Evolutionary conservation across 2,888 invertebrate genomes (phyloP).

Genomic region (Dexiosoma caninum): DNA sequence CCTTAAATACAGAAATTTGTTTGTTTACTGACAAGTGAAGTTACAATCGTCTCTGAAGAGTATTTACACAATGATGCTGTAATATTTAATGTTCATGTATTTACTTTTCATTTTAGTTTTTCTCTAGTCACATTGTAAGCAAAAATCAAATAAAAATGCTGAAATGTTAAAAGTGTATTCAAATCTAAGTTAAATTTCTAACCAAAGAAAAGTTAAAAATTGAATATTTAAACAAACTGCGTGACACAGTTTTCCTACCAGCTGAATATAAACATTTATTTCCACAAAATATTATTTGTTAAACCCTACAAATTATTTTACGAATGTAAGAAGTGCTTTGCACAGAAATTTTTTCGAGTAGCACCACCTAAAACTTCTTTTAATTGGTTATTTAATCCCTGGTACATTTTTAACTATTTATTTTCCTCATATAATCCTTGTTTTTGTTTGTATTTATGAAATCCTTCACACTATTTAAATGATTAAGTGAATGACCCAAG

Average conservation of each 20-base stretch:
- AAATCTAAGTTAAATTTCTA: background rate
- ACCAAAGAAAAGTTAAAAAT: background rate
- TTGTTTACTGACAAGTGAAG: background rate
- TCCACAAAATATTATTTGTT: background rate
- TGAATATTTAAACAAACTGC: background rate
- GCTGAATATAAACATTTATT: background rate
- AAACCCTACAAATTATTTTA: background rate
- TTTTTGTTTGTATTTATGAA: constrained; percentile 5
- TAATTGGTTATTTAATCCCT: background rate
- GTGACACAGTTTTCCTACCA: background rate
- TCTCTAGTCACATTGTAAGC: background rate
- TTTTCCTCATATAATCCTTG: too few species aligned
- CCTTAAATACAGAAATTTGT: too few species aligned
- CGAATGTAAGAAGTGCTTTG: background rate
- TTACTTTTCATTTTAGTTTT: constrained; percentile 26
- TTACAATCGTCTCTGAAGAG: too few species aligned
- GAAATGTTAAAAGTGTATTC: constrained; percentile 6
- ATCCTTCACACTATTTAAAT: background rate
- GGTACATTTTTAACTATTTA: background rate
- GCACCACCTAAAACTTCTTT: too few species aligned
- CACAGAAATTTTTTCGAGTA: constrained; percentile 4
- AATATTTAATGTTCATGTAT: constrained; percentile 35
- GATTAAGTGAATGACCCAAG: background rate
- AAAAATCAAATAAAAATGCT: constrained; percentile 6
- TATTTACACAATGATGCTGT: constrained; percentile 46